Conservation (phyloP, 2,797 vertebrate species). For the Phoebastria nigripes region DNA sequence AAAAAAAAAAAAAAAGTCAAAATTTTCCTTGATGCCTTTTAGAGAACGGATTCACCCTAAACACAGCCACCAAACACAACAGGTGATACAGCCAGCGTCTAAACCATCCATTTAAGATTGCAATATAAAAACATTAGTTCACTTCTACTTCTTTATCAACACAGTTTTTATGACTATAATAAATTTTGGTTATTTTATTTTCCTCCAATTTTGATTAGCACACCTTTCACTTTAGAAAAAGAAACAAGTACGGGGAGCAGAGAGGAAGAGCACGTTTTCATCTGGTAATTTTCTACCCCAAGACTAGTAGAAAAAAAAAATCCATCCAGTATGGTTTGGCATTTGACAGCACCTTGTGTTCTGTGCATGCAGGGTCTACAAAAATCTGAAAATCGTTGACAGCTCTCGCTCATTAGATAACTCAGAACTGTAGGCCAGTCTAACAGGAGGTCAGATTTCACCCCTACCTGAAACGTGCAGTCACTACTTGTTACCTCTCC, state of each 20-base stretch:
- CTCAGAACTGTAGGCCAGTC: neutral
- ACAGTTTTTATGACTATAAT: neutral
- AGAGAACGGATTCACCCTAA: neutral
- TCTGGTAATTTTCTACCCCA: neutral
- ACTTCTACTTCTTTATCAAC: neutral
- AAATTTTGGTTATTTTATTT: neutral
- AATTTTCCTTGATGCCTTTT: neutral
- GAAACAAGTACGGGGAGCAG: neutral
- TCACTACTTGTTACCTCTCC: neutral
- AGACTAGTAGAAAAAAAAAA: neutral
- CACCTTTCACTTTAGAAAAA: neutral
- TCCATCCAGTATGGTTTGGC: fast-evolving
- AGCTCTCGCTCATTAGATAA: neutral
- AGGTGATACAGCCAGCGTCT: neutral
- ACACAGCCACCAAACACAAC: neutral
- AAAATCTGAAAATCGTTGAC: neutral
- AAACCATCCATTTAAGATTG: neutral
- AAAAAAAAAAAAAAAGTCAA: no score
- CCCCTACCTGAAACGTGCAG: neutral
- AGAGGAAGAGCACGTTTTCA: neutral
- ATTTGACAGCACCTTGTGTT: neutral
- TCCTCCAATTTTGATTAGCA: neutral
- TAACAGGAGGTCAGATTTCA: neutral
- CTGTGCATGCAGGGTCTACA: neutral
- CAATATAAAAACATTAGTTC: neutral